Base-by-base conservation (phyloP, 35 echinoderm and acorn worm genomes). In the Anneissia japonica region DNA sequence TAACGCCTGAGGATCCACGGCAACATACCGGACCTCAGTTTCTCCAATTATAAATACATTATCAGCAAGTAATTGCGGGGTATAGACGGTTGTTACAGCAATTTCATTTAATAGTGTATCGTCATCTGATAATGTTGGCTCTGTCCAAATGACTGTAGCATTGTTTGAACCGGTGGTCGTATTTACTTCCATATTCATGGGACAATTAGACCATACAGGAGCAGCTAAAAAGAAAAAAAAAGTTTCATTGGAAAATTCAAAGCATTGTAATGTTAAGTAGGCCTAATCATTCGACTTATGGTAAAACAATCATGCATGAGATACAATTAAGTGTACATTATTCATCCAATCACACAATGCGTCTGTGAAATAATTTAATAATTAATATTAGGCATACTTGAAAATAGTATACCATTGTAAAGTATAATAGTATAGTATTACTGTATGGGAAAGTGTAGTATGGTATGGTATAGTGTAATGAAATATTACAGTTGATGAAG, bases 111-210 rank as follows among this genome's bases (percentile, higher is more conserved):
- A 6, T 26, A 23, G 51, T 64, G 51, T 64, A 64, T 9, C 21
- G 26, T 64, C 51, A 23, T 90, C 89, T 36, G 89, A 79, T 29
- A 80, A 39, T 36, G 83, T 79, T 23, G 89, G 89, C 31, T 85
- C 89, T 19, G 75, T 79, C 89, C 89, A 90, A 35, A 72, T 90
- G 14, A 85, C 89, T 30, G 56, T 73, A 30, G 89, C 89, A 64
- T 64, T 64, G 26, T 64, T 64, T 9, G 51, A 64, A 26, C 26
- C 19, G 2, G 5, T 23, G 21, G 11, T 23, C 26, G 51, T 23
- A 23, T 64, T 64, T 9, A 3, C 1, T 64, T 9, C 26, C 1
- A 64, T 64, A 23, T 64, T 23, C 6, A 2, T 64, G 2, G 51
- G 51, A 23, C 51, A 64, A 26, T 23, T 23, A 2, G 51, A 64